These are phyloP conservation scores for Pandemis cinnamomeana DNA, from an alignment of 2,888 invertebrate genomes.

Conservation along the genomic window DNA sequence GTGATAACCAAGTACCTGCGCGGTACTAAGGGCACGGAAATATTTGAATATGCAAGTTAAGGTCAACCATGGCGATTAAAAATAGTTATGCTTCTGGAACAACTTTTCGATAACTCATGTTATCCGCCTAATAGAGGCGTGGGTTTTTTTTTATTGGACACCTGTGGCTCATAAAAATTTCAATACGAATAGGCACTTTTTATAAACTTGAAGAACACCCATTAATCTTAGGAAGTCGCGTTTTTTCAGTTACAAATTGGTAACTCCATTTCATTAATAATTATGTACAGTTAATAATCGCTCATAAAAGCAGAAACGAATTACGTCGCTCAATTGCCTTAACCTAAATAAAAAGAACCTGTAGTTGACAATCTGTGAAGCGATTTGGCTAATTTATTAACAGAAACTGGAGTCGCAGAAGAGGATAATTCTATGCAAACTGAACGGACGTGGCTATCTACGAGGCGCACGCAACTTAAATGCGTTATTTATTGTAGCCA, in stretches of 20 bases:
- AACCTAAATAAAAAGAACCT: conserved; percentile 17
- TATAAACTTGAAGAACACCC: conserved; percentile 24
- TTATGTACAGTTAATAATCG: conserved; percentile 25
- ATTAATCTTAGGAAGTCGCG: conserved; percentile 26
- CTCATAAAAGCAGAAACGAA: conserved; percentile 15
- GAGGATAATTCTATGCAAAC: conserved; percentile 61
- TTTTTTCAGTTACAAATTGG: conserved; percentile 27
- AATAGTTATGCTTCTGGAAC: conserved; percentile 10
- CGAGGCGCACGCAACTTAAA: conserved; percentile 63
- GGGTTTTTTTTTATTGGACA: conserved; percentile 30
- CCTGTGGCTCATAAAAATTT: conserved; percentile 39
- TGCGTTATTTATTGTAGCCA: conserved; percentile 64
- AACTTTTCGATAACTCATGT: conserved; percentile 3
- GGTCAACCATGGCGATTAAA: conserved; percentile 55
- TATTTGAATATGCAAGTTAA: conserved; percentile 70
- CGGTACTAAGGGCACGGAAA: conserved; percentile 63
- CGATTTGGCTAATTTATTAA: conserved; percentile 25
- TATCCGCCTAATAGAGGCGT: conserved; percentile 13
- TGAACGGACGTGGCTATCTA: conserved; percentile 59
- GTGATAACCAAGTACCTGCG: conserved; percentile 58
- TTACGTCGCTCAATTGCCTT: not conserved
- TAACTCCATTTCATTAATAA: conserved; percentile 13
- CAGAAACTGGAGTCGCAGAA: conserved; percentile 39
- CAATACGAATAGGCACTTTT: conserved; percentile 21
- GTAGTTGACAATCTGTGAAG: conserved; percentile 10